phyloP scores from a whole-genome alignment of 1,140 invertebrate genomes.

The Neuroterus valhalla region DNA sequence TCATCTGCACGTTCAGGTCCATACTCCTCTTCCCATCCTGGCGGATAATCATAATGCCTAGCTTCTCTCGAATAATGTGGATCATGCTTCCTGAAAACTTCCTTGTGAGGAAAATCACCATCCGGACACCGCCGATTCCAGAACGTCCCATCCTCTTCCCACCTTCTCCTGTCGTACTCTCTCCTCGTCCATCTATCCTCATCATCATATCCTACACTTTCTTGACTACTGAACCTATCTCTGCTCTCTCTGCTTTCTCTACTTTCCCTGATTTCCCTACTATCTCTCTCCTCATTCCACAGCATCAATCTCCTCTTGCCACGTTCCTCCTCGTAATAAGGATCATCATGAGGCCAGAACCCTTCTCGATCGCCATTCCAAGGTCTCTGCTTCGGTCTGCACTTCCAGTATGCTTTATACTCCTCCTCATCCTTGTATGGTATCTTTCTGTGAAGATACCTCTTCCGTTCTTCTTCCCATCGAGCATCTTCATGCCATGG shows the following conservation, averaged over 20 bases:
- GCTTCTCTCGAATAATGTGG: slow-evolving; percentile 62
- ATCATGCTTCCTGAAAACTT: slow-evolving; percentile 63
- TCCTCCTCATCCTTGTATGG: slow-evolving; percentile 72
- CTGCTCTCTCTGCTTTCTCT: slow-evolving; percentile 67
- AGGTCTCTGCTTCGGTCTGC: slow-evolving; percentile 61
- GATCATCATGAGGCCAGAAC: slow-evolving; percentile 61
- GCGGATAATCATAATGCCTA: slow-evolving; percentile 62
- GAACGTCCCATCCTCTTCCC: slow-evolving; percentile 66
- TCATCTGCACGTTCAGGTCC: slow-evolving; percentile 64
- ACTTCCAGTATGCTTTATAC: slow-evolving; percentile 69
- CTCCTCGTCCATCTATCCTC: slow-evolving; percentile 67
- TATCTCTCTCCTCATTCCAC: slow-evolving; percentile 68
- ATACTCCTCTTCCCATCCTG: slow-evolving; percentile 62
- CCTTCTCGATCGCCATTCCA: slow-evolving; percentile 64
- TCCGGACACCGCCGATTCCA: slow-evolving; percentile 59
- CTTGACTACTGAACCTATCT: slow-evolving; percentile 76
- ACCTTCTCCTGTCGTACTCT: slow-evolving; percentile 68
- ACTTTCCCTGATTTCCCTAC: slow-evolving; percentile 48
- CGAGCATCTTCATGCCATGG: slow-evolving; percentile 68
- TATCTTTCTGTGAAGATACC: slow-evolving; percentile 62
- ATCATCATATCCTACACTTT: slow-evolving; percentile 75
- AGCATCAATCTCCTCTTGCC: slow-evolving; percentile 64
- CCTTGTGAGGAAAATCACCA: slow-evolving; percentile 58
- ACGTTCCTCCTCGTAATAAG: slow-evolving; percentile 70
- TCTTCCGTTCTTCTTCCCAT: slow-evolving; percentile 70